Evolutionary conservation across 2,888 invertebrate species (phyloP), one percentile per base, ranked within the genome.

Genomic region (Drosophila setosimentum): DNA sequence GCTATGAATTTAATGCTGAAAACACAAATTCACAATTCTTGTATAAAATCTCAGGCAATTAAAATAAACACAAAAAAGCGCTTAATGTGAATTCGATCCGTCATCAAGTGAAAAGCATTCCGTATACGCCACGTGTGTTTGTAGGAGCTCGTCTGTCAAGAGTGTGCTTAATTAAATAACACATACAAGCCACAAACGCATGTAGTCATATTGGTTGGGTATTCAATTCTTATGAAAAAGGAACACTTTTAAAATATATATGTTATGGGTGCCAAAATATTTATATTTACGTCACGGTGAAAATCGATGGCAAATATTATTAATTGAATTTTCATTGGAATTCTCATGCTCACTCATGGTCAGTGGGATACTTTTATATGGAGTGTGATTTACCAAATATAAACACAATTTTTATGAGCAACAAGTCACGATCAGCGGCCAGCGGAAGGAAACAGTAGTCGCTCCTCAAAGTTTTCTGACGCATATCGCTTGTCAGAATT

Each of bases 71-170:
- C 35, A 32, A n/a, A 18, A n/a, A 30, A 8, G 54, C 50, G 65
- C 68, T 88, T 76, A 89, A 80, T 73, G 75, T 64, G 76, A 87
- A 89, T 64, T 59, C 65, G 86, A 86, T 72, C 86, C 90, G 81
- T 87, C 90, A 86, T 89, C 83, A 82, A 62, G 48, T 33, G 42
- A 18, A 55, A 37, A 37, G 51, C 24, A 68, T 79, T 73, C 40
- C 80, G 77, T 55, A 80, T 80, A 72, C 72, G 72, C 76, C 64
- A 32, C 63, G 75, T 57, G 60, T 53, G 60, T 35, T 45, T 40
- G 30, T 27, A 13, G 49, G 51, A 45, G 68, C 80, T 66, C 65
- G 77, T 77, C 73, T 53, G 51, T 78, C 59, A 40, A 55, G 60
- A 42, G 60, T 70, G 70, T 59, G 70, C 80, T 70, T 62, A 79